Evolutionary conservation across 2,113 vertebrate genomes (phyloP).

Genomic region (Oryzias curvinotus): DNA sequence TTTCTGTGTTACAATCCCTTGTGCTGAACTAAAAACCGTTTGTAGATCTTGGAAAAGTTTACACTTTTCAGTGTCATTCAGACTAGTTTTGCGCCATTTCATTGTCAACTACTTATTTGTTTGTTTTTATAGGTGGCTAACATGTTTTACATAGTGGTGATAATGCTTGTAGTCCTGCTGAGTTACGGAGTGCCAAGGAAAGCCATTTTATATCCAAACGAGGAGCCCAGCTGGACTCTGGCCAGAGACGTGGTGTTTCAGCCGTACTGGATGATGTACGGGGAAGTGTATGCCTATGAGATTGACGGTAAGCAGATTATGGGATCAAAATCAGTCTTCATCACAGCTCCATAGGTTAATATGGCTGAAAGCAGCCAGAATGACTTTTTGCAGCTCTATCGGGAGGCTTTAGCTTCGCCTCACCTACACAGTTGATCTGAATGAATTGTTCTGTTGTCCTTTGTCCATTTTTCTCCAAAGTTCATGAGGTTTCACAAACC

Average conservation of each 20-base stretch:
- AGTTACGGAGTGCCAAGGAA: slow-evolving; percentile 97
- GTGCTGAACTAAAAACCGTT: too few species aligned
- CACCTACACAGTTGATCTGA: too few species aligned
- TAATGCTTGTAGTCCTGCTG: slow-evolving; percentile 94
- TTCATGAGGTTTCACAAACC: too few species aligned
- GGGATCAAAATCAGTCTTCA: slow-evolving; percentile 43
- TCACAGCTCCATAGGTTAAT: slow-evolving; percentile 13
- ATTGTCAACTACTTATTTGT: not conserved
- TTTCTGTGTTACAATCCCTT: not conserved
- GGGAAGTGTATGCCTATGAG: slow-evolving; percentile 99
- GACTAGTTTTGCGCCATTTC: too few species aligned
- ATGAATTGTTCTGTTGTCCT: too few species aligned
- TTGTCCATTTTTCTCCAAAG: too few species aligned
- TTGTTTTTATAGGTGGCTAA: slow-evolving; percentile 90
- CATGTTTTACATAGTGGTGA: slow-evolving; percentile 99
- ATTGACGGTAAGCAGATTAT: slow-evolving; percentile 89
- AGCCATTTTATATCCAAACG: slow-evolving; percentile 92
- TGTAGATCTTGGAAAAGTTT: too few species aligned
- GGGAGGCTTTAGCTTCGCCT: too few species aligned
- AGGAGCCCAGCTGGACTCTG: slow-evolving; percentile 89
- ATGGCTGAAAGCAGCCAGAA: too few species aligned
- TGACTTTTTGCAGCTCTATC: too few species aligned
- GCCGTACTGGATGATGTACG: slow-evolving; percentile 99
- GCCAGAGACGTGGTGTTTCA: slow-evolving; percentile 96
- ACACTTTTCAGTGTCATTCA: too few species aligned